Percentiles rank a stretch among this genome's conserved stretches.
phyloP scores from a whole-genome alignment of 2,113 vertebrate species.

The Limnothrissa miodon region DNA sequence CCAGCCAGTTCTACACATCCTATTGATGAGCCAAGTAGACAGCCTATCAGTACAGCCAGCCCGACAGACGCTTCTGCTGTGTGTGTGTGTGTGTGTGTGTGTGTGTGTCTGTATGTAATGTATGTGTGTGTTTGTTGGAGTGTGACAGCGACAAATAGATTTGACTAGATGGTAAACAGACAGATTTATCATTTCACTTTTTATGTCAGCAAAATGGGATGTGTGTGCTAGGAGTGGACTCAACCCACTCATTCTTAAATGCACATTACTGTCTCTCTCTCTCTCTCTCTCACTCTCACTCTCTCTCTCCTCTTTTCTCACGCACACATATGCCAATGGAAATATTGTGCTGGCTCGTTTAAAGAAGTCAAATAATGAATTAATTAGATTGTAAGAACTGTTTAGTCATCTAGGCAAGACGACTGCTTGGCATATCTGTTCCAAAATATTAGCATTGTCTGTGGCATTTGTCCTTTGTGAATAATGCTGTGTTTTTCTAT shows the following conservation, averaged over 20 bases:
- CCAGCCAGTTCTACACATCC: no score
- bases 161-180: background rate
- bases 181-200: background rate
- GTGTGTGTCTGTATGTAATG: conserved; percentile 28
- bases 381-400: background rate
- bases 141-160: background rate
- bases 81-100: background rate
- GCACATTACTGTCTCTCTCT: background rate
- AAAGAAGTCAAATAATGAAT: background rate
- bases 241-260: background rate
- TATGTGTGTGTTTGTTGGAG: conserved; percentile 25
- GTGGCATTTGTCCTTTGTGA: background rate
- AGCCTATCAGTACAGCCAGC: background rate
- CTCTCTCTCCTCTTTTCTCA: background rate
- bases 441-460: background rate
- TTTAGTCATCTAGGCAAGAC: background rate
- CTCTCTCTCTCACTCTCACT: background rate
- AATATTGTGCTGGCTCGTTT: background rate
- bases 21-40: no score
- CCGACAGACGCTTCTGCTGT: background rate
- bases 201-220: background rate
- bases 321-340: background rate
- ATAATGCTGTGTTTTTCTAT: background rate
- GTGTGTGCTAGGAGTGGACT: background rate
- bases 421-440: background rate